Evolutionary conservation across 2,113 vertebrate genomes (phyloP).

Genomic region (Nothobranchius kuhntae): DNA sequence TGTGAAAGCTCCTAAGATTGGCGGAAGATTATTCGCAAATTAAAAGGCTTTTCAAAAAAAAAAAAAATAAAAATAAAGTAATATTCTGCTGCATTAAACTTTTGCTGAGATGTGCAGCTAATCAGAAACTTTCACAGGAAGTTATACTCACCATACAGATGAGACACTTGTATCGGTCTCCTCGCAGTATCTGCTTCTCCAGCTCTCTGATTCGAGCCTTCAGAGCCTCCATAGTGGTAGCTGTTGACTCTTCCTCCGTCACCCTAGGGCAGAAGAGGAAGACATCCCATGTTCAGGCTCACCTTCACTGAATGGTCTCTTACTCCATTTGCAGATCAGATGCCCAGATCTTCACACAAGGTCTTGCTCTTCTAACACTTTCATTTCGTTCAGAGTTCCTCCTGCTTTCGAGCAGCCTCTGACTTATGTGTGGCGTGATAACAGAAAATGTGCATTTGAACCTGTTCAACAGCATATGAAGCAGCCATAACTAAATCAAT

Average conservation of each 20-base stretch:
- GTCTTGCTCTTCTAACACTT: constrained; percentile 6
- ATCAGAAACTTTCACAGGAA: neutral
- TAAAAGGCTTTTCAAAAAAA: neutral
- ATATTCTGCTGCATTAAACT: no score
- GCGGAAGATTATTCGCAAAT: no score
- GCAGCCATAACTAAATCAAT: constrained; percentile 84
- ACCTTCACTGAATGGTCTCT: no score
- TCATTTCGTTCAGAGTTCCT: neutral
- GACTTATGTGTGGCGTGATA: constrained; percentile 70
- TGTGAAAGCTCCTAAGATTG: no score
- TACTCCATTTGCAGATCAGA: neutral
- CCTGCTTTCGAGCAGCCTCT: constrained; percentile 43
- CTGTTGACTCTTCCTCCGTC: constrained; percentile 97
- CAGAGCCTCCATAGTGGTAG: constrained; percentile 97
- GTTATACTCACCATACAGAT: constrained; percentile 96
- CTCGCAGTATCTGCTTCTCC: constrained; percentile 96
- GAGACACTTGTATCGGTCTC: constrained; percentile 99
- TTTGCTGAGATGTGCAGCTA: neutral
- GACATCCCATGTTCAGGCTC: no score
- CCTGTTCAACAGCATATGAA: constrained; percentile 82
- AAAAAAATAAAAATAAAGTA: no score
- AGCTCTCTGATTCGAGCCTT: constrained; percentile 98
- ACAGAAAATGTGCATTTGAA: constrained; percentile 82
- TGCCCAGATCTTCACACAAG: neutral
- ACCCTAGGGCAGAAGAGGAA: constrained; percentile 79